Evolutionary conservation across 1,140 invertebrate genomes (phyloP), one percentile per base, ranked within the genome.

Genomic region (Anadara kagoshimensis): DNA sequence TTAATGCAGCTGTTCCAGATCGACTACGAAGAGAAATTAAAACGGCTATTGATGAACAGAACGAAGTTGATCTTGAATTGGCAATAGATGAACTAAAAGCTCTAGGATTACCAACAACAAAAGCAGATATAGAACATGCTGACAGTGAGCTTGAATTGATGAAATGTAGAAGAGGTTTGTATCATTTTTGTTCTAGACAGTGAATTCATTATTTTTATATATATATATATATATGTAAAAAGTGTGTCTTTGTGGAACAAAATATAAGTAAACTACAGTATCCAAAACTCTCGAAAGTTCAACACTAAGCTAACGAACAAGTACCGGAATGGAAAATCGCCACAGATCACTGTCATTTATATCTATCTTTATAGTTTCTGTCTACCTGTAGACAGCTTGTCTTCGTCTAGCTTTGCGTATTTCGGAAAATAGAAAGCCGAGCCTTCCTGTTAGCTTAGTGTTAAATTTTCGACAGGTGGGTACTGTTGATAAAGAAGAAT

Each of bases 41-140:
- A 29, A 54, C 62, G n/a, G 79, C 83, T n/a, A 74, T 83, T 4
- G 75, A 78, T 16, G 81, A 82, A 10, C 49, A 74, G 20, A 74
- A 83, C 51, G 75, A 78, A 26, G 43, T 64, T 5, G 79, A 83
- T 16, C 66, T 84, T 24, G 68, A 67, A 58, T 26, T 49, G 1
- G 78, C 79, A 2, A 47, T 78, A 41, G 63, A 68, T 22, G 75
- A 83, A 2, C 54, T 84, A 56, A 75, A 75, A 43, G 49, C 54
- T 5, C 66, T 81, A 54, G 71, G 70, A 53, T 26, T 81, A 20
- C 54, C 79, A 10, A 75, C 76, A 2, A 51, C 72, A 1, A 51
- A 76, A 41, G 63, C 62, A 26, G 80, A 80, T 16, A 79, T 82
- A n/a, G 67, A 75, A n/a, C 56, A 65, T 16, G 80, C 70, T 11